These are phyloP conservation scores for Syrrhaptes paradoxus DNA, from an alignment of 2,113 vertebrate species.

Conservation along the genomic window DNA sequence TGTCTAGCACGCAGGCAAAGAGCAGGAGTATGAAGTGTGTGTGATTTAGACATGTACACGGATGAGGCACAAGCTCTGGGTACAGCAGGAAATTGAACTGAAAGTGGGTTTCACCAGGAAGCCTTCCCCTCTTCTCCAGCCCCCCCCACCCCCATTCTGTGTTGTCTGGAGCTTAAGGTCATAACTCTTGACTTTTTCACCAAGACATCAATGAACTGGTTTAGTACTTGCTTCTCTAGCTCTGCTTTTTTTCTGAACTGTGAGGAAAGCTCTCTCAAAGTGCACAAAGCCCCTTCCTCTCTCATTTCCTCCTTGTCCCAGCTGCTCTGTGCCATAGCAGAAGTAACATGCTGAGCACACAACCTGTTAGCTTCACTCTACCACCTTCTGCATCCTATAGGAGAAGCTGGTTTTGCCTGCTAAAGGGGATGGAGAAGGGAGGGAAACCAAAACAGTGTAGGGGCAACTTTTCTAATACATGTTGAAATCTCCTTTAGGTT, in stretches of 20 bases:
- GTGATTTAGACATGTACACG: background rate
- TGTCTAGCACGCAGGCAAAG: background rate
- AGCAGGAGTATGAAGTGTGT: conserved; percentile 22
- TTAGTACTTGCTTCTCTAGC: background rate
- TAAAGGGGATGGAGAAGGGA: background rate
- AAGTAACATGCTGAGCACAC: background rate
- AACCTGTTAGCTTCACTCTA: background rate
- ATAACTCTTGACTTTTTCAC: background rate
- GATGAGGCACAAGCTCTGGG: conserved; percentile 1
- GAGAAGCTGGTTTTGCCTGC: background rate
- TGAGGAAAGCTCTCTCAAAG: background rate
- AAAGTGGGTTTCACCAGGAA: background rate
- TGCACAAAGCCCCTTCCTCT: background rate
- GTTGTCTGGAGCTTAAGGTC: background rate
- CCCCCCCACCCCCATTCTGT: background rate
- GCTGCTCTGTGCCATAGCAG: background rate
- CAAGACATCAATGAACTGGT: background rate
- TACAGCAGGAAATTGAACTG: conserved; percentile 27
- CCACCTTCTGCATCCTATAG: background rate
- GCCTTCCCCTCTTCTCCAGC: background rate
- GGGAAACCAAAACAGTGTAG: background rate
- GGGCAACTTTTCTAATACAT: background rate
- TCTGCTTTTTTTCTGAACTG: background rate
- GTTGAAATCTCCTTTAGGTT: background rate
- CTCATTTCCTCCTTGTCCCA: background rate